A percentile compares a stretch with the other conserved stretches of the same genome.
phyloP scores from a whole-genome alignment of 2,888 invertebrate genomes.

The Chorisops tibialis region DNA sequence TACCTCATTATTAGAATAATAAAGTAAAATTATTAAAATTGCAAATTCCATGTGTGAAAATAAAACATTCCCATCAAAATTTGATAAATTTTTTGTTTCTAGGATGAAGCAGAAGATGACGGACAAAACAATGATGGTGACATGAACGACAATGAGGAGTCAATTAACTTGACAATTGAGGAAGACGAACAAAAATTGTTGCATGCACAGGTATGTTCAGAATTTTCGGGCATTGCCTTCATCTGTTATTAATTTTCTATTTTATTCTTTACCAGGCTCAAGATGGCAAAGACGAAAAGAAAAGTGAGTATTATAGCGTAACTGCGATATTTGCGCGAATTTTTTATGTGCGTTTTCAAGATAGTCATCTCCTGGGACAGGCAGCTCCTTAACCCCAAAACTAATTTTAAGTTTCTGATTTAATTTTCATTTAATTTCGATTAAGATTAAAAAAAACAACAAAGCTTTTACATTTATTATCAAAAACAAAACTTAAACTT shows the following conservation, averaged over 20 bases:
- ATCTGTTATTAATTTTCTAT: neutral
- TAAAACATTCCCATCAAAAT: no score
- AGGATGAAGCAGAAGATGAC: slow-evolving; percentile 36
- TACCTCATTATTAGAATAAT: no score
- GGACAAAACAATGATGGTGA: slow-evolving; percentile 41
- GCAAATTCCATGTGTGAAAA: no score
- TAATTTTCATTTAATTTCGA: no score
- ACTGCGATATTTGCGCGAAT: neutral
- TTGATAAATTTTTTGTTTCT: neutral
- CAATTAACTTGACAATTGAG: slow-evolving; percentile 74
- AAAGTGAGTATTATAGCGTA: slow-evolving; percentile 53
- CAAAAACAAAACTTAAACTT: no score
- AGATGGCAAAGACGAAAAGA: slow-evolving; percentile 59
- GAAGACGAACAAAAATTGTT: slow-evolving; percentile 75
- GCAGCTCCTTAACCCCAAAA: no score
- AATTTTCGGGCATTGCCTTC: neutral
- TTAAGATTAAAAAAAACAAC: no score
- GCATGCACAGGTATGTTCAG: slow-evolving; percentile 65
- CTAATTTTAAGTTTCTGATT: no score
- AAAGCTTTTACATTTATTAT: no score
- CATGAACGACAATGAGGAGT: slow-evolving; percentile 67
- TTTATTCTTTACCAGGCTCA: slow-evolving; percentile 41
- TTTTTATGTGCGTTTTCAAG: no score
- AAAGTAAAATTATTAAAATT: no score
- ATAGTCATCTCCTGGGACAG: no score